Conservation (phyloP, 2,113 vertebrate genomes). For the Tetrax tetrax region DNA sequence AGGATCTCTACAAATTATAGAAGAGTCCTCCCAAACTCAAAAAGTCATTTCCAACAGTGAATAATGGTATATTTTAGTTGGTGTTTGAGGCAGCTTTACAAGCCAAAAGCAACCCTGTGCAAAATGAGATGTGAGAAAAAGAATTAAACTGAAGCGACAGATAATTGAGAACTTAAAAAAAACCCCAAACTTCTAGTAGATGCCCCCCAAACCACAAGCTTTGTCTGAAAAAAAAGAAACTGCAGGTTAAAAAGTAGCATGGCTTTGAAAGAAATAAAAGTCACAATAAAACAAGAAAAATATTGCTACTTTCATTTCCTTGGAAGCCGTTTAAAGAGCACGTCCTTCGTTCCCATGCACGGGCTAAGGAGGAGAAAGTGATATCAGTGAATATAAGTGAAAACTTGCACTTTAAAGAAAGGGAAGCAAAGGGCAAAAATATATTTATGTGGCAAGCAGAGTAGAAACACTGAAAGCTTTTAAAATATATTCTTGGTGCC, state of each 20-base stretch:
- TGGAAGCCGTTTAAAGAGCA: background rate
- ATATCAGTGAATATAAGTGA: background rate
- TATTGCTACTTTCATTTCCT: background rate
- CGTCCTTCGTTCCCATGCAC: background rate
- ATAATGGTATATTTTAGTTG: background rate
- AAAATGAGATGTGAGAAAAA: background rate
- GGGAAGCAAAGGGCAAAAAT: background rate
- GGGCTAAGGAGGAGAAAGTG: background rate
- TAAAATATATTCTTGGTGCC: background rate
- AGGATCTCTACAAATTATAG: background rate
- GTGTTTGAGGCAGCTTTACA: background rate
- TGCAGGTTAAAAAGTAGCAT: background rate
- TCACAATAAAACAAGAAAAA: background rate
- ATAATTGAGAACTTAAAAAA: background rate
- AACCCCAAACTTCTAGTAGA: background rate
- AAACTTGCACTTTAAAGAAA: background rate
- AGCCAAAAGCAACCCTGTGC: background rate
- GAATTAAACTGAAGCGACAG: background rate
- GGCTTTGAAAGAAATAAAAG: background rate
- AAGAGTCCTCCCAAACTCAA: background rate
- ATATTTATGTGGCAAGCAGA: background rate
- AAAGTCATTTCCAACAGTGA: background rate
- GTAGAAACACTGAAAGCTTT: background rate
- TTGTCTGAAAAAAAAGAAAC: background rate
- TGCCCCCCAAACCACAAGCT: background rate